Evolutionary conservation across 2,888 invertebrate species (phyloP).

Genomic region (Aspidiotus destructor): DNA sequence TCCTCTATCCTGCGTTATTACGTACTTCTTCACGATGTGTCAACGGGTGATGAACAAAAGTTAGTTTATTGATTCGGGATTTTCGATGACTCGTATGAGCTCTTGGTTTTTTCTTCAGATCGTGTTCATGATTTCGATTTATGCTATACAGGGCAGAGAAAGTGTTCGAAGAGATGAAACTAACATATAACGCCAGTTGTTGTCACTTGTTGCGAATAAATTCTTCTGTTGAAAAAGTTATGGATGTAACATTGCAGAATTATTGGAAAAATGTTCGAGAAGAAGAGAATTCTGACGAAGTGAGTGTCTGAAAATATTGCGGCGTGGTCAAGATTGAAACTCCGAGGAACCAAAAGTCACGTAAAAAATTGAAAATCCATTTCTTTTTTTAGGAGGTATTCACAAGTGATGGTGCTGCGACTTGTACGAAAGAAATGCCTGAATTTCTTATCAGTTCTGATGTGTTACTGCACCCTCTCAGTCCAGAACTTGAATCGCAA

Average conservation of each 20-base stretch:
- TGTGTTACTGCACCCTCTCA: constrained; percentile 61
- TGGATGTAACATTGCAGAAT: constrained; percentile 10
- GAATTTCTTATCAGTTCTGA: constrained; percentile 35
- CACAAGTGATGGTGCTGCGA: too few relatives aligned
- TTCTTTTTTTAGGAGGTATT: too few relatives aligned
- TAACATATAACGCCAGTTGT: constrained; percentile 72
- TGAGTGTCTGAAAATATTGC: constrained; percentile 39
- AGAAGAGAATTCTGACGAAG: constrained; percentile 45
- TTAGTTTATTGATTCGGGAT: constrained; percentile 13
- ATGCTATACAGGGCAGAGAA: constrained; percentile 61
- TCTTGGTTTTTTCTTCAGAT: not conserved
- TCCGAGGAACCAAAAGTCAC: too few relatives aligned
- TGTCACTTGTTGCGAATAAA: constrained; percentile 87
- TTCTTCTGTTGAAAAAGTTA: constrained; percentile 49
- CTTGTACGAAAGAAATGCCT: too few relatives aligned
- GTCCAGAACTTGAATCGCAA: constrained; percentile 44
- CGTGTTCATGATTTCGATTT: not conserved
- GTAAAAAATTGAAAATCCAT: too few relatives aligned
- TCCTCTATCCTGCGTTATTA: constrained; percentile 37
- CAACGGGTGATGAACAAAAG: constrained; percentile 34
- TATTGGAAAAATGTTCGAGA: constrained; percentile 17
- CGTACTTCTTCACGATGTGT: constrained; percentile 38
- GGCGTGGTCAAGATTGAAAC: too few relatives aligned
- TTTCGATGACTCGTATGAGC: not conserved
- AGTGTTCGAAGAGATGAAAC: constrained; percentile 73